Conservation (phyloP, 2,113 vertebrate species). For the Poecile atricapillus region DNA sequence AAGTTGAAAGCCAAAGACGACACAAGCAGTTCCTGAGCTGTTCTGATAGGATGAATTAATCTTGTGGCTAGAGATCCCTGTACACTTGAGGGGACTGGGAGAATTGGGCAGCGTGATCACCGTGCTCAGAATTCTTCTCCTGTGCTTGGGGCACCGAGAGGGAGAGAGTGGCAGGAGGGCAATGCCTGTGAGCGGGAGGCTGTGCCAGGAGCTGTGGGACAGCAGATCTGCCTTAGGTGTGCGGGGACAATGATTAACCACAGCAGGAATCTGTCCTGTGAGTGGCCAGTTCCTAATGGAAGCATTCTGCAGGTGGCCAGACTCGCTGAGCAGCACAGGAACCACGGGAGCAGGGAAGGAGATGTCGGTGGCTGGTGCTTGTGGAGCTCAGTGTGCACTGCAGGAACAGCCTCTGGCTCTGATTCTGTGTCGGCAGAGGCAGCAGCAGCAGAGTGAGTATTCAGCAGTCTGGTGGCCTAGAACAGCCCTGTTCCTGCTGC, state of each 20-base stretch:
- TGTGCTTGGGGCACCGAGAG: background rate
- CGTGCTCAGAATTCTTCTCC: background rate
- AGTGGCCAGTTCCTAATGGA: accelerated
- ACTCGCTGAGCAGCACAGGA: background rate
- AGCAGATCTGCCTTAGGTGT: background rate
- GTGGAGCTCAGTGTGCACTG: background rate
- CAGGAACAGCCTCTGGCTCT: background rate
- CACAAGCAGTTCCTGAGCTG: background rate
- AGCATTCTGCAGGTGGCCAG: accelerated
- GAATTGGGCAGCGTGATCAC: accelerated
- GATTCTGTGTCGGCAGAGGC: background rate
- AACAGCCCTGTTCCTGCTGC: background rate
- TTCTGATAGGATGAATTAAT: background rate
- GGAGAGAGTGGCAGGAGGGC: background rate
- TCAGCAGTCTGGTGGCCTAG: background rate
- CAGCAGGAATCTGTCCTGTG: background rate
- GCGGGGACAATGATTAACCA: background rate
- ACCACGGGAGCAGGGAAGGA: background rate
- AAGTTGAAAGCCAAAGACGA: background rate
- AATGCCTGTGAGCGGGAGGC: background rate
- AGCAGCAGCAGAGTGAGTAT: background rate
- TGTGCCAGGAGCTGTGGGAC: background rate
- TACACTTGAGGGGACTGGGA: background rate
- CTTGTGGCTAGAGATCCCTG: background rate
- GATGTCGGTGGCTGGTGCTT: background rate